phyloP scores from a whole-genome alignment of 2,888 invertebrate genomes.

The Sinodicranocentrus sp. region DNA sequence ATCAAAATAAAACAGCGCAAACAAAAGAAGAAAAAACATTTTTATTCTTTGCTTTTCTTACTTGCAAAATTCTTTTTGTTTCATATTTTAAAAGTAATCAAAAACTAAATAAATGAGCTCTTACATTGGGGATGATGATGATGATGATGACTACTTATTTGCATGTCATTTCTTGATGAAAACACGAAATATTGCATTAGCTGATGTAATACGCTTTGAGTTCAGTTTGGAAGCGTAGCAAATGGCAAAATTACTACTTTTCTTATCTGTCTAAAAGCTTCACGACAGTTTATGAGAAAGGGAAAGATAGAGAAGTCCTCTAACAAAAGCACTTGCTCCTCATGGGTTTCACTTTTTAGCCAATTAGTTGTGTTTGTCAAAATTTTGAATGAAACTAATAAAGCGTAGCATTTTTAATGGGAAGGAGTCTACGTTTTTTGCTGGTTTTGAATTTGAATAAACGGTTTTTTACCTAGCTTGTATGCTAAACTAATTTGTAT shows the following conservation, averaged over 20 bases:
- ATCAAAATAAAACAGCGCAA: constrained; percentile 13
- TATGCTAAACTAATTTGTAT: no score
- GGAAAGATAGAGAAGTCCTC: not conserved
- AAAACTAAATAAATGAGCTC: constrained; percentile 49
- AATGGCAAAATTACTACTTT: not conserved
- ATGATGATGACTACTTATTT: constrained; percentile 52
- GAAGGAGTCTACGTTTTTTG: constrained; percentile 3
- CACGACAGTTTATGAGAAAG: constrained; percentile 10
- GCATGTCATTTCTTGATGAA: constrained; percentile 56
- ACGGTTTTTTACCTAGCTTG: no score
- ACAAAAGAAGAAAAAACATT: not conserved
- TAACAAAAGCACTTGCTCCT: not conserved
- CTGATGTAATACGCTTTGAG: constrained; percentile 37
- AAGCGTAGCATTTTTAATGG: constrained; percentile 30
- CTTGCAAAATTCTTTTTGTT: constrained; percentile 51
- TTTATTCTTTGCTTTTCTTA: not conserved
- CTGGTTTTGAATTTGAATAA: no score
- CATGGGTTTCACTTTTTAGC: constrained; percentile 30
- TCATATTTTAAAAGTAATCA: constrained; percentile 43
- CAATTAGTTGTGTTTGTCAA: constrained; percentile 32
- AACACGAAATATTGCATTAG: constrained; percentile 55
- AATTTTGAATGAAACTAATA: constrained; percentile 24
- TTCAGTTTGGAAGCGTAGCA: not conserved
- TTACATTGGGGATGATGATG: constrained; percentile 18
- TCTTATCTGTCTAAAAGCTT: constrained; percentile 1